Conservation (phyloP, 2,113 vertebrate species). For the Macaca fascicularis region T2T-MFA8v1.1 NC_088381.1:132809001-132809500, state of each 20-base stretch:
- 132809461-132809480: slow-evolving; percentile 6
- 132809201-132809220: neutral
- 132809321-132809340: neutral
- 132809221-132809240: neutral
- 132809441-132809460: slow-evolving; percentile 3
- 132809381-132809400: neutral
- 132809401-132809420: neutral
- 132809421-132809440: neutral
- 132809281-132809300: neutral
- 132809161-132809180: neutral
- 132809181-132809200: neutral
- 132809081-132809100: neutral
- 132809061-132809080: neutral
- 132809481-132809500: neutral
- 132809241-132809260: neutral
- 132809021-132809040: no score
- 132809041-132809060: neutral
- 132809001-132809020: no score
- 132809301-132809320: neutral
- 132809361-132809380: neutral
- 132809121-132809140: neutral
- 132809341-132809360: neutral
- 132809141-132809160: slow-evolving; percentile 21
- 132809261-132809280: neutral
- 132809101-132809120: neutral